A percentile compares a stretch with the other conserved stretches of the same genome.
phyloP scores from a whole-genome alignment of 2,113 vertebrate genomes.

The Tapirus terrestris region DNA sequence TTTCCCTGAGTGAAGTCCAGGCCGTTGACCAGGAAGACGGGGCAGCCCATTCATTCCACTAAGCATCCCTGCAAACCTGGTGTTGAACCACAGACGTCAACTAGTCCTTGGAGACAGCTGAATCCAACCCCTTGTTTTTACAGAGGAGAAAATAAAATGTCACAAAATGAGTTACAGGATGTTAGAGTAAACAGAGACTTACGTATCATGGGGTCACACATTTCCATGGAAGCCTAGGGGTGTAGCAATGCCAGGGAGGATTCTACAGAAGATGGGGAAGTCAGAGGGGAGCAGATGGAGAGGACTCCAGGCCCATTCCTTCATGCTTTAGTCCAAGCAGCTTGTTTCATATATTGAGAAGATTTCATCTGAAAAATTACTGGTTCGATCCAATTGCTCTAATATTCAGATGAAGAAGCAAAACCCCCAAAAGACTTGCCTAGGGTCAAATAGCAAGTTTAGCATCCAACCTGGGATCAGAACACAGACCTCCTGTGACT shows the following conservation, averaged over 20 bases:
- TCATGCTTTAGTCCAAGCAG: neutral
- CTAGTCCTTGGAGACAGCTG: neutral
- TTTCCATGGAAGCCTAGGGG: neutral
- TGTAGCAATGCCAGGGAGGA: neutral
- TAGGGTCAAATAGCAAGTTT: neutral
- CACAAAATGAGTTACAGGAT: slow-evolving; percentile 6
- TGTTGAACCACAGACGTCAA: neutral
- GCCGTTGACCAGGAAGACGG: neutral
- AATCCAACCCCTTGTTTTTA: neutral
- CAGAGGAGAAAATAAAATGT: neutral
- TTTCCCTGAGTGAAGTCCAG: neutral
- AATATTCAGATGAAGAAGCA: neutral
- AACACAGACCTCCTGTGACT: neutral
- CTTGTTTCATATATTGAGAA: neutral
- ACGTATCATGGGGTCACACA: neutral
- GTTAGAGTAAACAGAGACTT: neutral
- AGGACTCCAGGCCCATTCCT: neutral
- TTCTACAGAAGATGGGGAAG: neutral
- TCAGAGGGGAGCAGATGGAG: neutral
- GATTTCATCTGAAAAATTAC: neutral
- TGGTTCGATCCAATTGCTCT: neutral
- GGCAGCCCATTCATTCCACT: neutral
- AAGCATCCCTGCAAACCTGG: neutral
- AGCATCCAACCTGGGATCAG: neutral
- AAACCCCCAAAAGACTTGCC: neutral